These are phyloP conservation scores for Boulengerochromis microlepis DNA, from an alignment of 2,113 vertebrate species.

Conservation along the genomic window DNA sequence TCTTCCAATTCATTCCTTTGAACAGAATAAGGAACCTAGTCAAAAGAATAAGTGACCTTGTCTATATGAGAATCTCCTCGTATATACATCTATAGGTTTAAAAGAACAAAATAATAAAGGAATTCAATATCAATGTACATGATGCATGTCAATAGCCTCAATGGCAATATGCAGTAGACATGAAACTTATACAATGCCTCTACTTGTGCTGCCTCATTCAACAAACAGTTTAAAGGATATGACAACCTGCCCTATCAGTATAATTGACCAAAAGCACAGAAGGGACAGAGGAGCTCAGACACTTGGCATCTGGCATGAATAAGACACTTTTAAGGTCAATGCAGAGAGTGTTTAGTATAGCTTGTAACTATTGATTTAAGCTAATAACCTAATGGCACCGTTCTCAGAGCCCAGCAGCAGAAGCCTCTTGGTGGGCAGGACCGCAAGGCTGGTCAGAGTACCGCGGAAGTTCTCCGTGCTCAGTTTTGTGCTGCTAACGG, in stretches of 20 bases:
- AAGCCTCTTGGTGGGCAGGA: conserved; percentile 92
- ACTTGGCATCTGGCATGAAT: background rate
- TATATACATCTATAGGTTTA: conserved; percentile 23
- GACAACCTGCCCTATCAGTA: background rate
- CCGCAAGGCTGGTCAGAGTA: conserved; percentile 88
- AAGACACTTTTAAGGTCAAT: conserved; percentile 19
- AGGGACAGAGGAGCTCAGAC: background rate
- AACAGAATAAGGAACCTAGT: conserved; percentile 35
- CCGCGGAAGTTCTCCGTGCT: conserved; percentile 97
- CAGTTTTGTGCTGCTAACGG: conserved; percentile 84
- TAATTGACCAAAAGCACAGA: conserved; percentile 6
- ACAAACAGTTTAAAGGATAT: conserved; percentile 16
- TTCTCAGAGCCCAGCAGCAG: conserved; percentile 95
- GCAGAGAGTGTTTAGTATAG: background rate
- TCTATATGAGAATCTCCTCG: conserved; percentile 29
- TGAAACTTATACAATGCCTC: conserved; percentile 15
- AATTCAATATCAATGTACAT: conserved; percentile 11
- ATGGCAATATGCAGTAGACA: conserved; percentile 8
- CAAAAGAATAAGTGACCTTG: conserved; percentile 39
- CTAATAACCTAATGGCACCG: conserved; percentile 84
- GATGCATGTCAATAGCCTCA: conserved; percentile 18
- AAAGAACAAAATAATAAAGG: conserved; percentile 15
- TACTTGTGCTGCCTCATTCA: conserved; percentile 25
- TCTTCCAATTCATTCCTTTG: conserved; percentile 48
- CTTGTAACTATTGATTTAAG: conserved; percentile 55